Base-by-base conservation (phyloP, 1,140 invertebrate genomes). In the Drosophila melanogaster region DNA sequence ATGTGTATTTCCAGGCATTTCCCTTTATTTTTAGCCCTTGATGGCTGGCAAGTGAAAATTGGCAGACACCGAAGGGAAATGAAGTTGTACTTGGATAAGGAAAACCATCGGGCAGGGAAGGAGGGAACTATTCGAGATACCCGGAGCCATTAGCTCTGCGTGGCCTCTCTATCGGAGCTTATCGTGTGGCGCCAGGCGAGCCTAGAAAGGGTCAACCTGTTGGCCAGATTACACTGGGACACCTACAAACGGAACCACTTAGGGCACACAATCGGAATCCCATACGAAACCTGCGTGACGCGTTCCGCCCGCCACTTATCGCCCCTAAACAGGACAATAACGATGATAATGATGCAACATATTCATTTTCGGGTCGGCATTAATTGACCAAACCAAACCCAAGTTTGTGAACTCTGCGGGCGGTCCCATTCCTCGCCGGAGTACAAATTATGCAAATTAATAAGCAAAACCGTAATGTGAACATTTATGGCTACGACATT, bases 371-470 rank as follows among this genome's bases (percentile, higher is more conserved):
- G 41, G 58, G n/a, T 47, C 59, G 22, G 37, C 81, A 78, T 86
- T 86, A 86, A 86, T 85, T 84, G 76, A 66, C 60, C 76, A 57
- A 57, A 47, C 53, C 54, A 57, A 57, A 47, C 53, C 54, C 41
- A 41, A 30, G 58, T 14, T 64, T 7, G 65, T 57, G 66, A 62
- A 1, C 77, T 22, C 81, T 5, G 71, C 84, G 83, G 79, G 79
- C 60, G 83, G 79, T 83, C 64, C 15, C 19, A 35, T 47, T 12
- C 19, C 53, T 60, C 61, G 26, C 43, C 50, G 44, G 61, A 56
- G 58, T 53, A 64, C 61, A 69, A 86, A 83, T 86, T 86, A 86
- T 86, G 81, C 79, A 87, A 79, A 86, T 86, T 76, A 83, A 83
- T 83, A 87, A 83, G 60, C 74, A 67, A 67, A 66, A 67, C 41